phyloP scores from a whole-genome alignment of 2,113 vertebrate genomes.

The cat (Felis catus) region DNA sequence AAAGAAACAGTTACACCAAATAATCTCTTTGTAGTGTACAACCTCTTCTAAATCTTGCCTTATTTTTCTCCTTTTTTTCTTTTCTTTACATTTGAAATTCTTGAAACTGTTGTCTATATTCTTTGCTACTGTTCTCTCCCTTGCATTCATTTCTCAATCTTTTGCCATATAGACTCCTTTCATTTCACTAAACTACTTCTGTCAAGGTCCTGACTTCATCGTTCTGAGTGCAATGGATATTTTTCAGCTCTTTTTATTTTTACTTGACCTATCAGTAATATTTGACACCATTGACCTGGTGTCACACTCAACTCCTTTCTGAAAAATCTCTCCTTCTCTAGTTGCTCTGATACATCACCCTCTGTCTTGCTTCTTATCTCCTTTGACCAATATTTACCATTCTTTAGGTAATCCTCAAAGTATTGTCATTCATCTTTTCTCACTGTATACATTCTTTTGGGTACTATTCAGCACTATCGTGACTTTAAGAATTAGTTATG shows the following conservation, averaged over 20 bases:
- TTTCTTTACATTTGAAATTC: background rate
- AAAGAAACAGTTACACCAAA: background rate
- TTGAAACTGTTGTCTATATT: background rate
- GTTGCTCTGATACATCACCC: background rate
- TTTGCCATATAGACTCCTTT: background rate
- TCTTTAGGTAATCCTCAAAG: constrained; percentile 1
- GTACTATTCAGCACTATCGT: background rate
- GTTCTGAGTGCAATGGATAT: background rate
- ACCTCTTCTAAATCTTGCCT: background rate
- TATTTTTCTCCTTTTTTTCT: background rate
- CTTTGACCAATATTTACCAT: background rate
- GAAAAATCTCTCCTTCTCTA: background rate
- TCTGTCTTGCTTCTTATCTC: background rate
- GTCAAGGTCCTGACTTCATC: background rate
- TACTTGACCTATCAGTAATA: background rate
- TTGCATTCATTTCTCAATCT: constrained; percentile 13
- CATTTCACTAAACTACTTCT: background rate
- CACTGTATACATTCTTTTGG: background rate
- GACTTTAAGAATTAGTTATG: background rate
- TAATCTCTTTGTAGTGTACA: background rate
- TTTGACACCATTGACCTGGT: background rate
- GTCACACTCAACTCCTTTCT: background rate
- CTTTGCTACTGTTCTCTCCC: background rate
- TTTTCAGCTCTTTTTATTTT: constrained; percentile 14
- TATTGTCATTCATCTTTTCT: background rate